A percentile compares a stretch with the other conserved stretches of the same genome.
These are phyloP conservation scores for Drosophila robusta DNA, from an alignment of 2,888 invertebrate species.

Conservation along the genomic window DNA sequence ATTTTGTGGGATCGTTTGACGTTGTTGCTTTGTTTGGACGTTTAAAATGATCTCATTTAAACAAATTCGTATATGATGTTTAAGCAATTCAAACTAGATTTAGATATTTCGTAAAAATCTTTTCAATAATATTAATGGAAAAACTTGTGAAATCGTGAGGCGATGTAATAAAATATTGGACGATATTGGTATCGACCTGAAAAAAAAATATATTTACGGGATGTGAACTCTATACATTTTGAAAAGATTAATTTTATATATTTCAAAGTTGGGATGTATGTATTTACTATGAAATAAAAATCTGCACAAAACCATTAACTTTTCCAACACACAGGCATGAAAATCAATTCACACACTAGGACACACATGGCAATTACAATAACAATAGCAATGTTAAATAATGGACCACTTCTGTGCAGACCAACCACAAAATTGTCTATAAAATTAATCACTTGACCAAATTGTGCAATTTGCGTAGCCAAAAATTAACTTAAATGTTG, in stretches of 20 bases:
- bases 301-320: not conserved
- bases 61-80: no score
- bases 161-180: no score
- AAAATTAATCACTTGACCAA: slow-evolving; percentile 75
- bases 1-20: no score
- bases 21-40: no score
- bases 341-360: slow-evolving; percentile 6
- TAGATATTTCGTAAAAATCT: no score
- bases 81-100: no score
- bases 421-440: slow-evolving; percentile 69
- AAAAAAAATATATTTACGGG: no score
- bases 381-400: slow-evolving; percentile 44
- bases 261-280: not conserved
- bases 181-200: no score
- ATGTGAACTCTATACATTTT: no score
- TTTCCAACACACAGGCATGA: not conserved
- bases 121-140: no score
- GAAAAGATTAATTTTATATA: no score
- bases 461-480: slow-evolving; percentile 76
- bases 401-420: slow-evolving; percentile 20
- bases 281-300: not conserved
- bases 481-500: slow-evolving; percentile 78
- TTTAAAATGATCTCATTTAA: not conserved
- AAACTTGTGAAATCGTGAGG: no score
- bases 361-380: slow-evolving; percentile 12